Evolutionary conservation across 23 tunicate species (phyloP).

Genomic region (Botrylloides violaceus): DNA sequence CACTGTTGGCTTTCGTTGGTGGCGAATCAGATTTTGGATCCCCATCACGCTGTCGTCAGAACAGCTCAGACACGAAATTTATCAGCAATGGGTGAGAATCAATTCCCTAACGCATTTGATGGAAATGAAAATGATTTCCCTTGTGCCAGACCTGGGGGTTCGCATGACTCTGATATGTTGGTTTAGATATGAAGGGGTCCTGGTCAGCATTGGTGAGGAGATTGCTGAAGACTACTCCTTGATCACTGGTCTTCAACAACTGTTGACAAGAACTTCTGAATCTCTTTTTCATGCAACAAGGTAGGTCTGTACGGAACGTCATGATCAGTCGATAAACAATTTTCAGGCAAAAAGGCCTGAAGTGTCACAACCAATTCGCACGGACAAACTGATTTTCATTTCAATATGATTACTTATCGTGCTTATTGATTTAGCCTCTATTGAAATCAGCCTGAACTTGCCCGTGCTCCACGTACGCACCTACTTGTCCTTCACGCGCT

Average conservation of each 20-base stretch:
- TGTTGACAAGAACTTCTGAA: conserved; percentile 30
- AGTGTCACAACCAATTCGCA: no score
- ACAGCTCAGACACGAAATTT: conserved; percentile 2
- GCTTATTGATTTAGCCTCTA: no score
- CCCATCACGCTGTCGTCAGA: conserved; percentile 2
- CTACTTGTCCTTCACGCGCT: no score
- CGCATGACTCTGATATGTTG: background rate
- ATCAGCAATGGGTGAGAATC: conserved; percentile 5
- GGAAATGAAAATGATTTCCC: background rate
- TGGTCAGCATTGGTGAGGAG: conserved; percentile 41
- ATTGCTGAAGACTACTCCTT: conserved; percentile 45
- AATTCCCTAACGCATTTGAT: background rate
- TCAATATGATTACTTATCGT: no score
- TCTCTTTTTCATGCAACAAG: conserved; percentile 37
- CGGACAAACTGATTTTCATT: no score
- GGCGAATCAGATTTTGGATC: no score
- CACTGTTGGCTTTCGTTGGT: no score
- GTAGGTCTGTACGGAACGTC: conserved; percentile 4
- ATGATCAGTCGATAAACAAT: background rate
- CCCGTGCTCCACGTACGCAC: no score
- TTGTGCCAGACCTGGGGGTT: background rate
- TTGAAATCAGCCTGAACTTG: no score
- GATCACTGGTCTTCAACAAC: conserved; percentile 24
- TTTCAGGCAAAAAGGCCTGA: background rate
- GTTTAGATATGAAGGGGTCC: conserved; percentile 52